Percentiles rank a stretch among this genome's conserved stretches.
phyloP scores from a whole-genome alignment of 2,113 vertebrate species.

The Xenopus tropicalis region UCB_Xtro_10.0 CM004443.2:29628001-29628500 shows the following conservation, averaged over 20 bases:
- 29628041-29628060: too few species aligned
- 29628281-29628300: neutral
- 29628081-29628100: too few species aligned
- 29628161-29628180: too few species aligned
- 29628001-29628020: too few species aligned
- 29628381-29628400: slow-evolving; percentile 45
- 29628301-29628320: neutral
- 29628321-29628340: slow-evolving; percentile 37
- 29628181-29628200: too few species aligned
- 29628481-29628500: slow-evolving; percentile 79
- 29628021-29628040: too few species aligned
- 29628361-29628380: slow-evolving; percentile 41
- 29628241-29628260: too few species aligned
- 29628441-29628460: slow-evolving; percentile 62
- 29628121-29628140: too few species aligned
- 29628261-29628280: neutral
- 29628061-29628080: too few species aligned
- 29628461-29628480: slow-evolving; percentile 71
- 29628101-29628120: too few species aligned
- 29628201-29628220: too few species aligned
- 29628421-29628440: slow-evolving; percentile 61
- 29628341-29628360: slow-evolving; percentile 47
- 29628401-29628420: slow-evolving; percentile 62
- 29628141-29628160: too few species aligned
- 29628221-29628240: neutral